A percentile compares a stretch with the other conserved stretches of the same genome.
Evolutionary conservation across 2,888 invertebrate species (phyloP).

Genomic region (Scaeva pyrastri): DNA sequence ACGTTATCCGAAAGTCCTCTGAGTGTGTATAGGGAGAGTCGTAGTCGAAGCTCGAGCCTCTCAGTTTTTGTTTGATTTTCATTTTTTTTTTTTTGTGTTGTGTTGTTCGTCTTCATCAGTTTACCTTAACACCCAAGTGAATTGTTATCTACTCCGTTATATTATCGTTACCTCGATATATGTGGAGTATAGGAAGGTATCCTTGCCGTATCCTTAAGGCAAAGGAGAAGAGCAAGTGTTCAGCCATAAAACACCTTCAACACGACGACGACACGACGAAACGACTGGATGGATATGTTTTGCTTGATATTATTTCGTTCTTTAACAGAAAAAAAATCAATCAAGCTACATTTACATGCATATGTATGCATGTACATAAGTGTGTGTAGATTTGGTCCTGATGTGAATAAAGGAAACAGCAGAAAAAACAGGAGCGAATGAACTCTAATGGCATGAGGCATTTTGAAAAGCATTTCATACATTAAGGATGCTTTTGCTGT

Average conservation of each 20-base stretch:
- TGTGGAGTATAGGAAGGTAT: neutral
- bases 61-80: conserved; percentile 5
- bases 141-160: conserved; percentile 3
- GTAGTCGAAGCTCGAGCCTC: no score
- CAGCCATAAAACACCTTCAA: conserved; percentile 24
- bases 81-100: conserved; percentile 4
- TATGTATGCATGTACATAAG: neutral
- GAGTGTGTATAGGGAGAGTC: no score
- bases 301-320: conserved; percentile 21
- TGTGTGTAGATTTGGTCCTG: neutral
- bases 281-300: conserved; percentile 26
- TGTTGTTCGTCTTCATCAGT: neutral
- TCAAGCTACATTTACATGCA: neutral
- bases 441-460: neutral
- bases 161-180: neutral
- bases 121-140: conserved; percentile 20
- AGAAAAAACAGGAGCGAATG: conserved; percentile 1
- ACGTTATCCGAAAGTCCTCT: conserved; percentile 44
- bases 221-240: conserved; percentile 9
- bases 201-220: conserved; percentile 26
- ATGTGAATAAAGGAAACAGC: neutral
- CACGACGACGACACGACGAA: no score
- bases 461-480: neutral
- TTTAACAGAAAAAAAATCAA: conserved; percentile 10
- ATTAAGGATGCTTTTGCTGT: neutral